Base-by-base conservation (phyloP, 2,888 invertebrate species). In the Cartodere bifasciata region DNA sequence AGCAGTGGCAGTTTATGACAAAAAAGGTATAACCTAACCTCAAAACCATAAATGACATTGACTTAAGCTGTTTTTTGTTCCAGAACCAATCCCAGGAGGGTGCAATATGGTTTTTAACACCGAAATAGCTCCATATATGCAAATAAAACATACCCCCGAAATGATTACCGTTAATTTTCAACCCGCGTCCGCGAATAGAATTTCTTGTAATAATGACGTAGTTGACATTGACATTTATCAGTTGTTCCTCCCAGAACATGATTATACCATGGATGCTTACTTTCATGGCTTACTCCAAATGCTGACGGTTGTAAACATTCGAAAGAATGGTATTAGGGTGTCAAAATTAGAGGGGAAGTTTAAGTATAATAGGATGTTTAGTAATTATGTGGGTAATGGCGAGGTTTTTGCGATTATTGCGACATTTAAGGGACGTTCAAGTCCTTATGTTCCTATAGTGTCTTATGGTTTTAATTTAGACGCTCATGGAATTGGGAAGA, bases 51-150 rank as follows among this genome's bases (percentile, higher is more conserved):
- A n/a, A n/a, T n/a, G n/a, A n/a, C n/a, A n/a, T n/a, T n/a, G n/a
- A n/a, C n/a, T n/a, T n/a, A n/a, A n/a, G n/a, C n/a, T 24, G 2
- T 41, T 44, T 45, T 42, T 46, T 39, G 29, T 45, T 63, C 36
- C 56, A 84, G 84, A 72, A 51, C 84, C 84, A 1, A 60, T 81
- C 40, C 82, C 84, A 11, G 85, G 85, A 21, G 84, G 80, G 11
- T 84, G 84, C 51, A 83, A 80, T 48, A 65, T 76, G 67, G 77
- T 76, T 45, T 73, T 73, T 41, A 56, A 69, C 22, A 41, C 38
- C 2, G 60, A 67, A 40, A 63, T 67, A 39, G 68, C 76, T 5
- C 79, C 84, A 1, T 77, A 64, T 47, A 63, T 75, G 46, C 55
- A 55, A 28, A 40, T 72, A 13, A 39, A 36, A 2, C 52, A 60